Base-by-base conservation (phyloP, 2,888 invertebrate species). In the Tuta absoluta region DNA sequence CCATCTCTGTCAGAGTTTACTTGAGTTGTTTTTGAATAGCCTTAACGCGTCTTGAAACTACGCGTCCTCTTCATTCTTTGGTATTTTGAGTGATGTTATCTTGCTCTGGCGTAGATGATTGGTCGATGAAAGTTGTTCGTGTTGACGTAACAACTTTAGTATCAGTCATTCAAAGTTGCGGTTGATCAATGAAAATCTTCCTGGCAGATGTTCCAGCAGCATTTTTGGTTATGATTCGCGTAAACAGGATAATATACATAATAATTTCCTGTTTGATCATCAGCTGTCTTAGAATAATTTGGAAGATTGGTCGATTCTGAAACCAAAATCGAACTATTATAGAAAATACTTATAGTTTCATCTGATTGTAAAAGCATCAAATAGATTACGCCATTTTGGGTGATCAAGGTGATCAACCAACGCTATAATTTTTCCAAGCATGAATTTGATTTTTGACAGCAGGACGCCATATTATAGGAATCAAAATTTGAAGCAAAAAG, bases 51-150 rank as follows among this genome's bases (percentile, higher is more conserved):
- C 17, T 56, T 56, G 56, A n/a, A 73, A 79, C 69, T 72, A 76
- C 76, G 70, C 69, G 70, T 87, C 88, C 80, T 81, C 72, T 68
- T 88, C 72, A 65, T 48, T 70, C 80, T 66, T 67, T 23, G 12
- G 5, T 8, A 23, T 48, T 38, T 45, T 60, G 45, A 11, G 48
- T 62, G 8, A 2, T 62, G 58, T 64, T 71, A 60, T 81, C 80
- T 77, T 76, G 63, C 45, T 84, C 75, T 71, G 62, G 53, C 64
- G 37, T 62, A 23, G 59, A 45, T 71, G 67, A 67, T 41, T 58
- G 62, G 81, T 14, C 19, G 84, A 85, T 81, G 88, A 87, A 88
- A 89, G 87, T 86, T 81, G 83, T 80, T 81, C 71, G 77, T 77
- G 79, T 78, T 77, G 75, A 64, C 63, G 63, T 71, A 63, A 66